Conservation (phyloP, 1,140 invertebrate genomes). For the Dolichoris vasculosae region DNA sequence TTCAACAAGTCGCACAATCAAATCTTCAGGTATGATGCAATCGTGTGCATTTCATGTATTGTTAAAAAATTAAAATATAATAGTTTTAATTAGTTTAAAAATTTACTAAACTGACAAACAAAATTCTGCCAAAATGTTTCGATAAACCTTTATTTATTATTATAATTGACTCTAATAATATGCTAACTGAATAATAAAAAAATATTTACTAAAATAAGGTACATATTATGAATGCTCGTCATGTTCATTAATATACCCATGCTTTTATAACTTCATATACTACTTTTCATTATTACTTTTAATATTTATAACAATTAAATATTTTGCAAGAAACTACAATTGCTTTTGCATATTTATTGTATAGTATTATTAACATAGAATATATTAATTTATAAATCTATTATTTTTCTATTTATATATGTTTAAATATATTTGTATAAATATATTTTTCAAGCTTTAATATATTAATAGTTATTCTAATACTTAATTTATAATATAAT, state of each 20-base stretch:
- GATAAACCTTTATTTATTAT: neutral
- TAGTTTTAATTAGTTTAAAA: neutral
- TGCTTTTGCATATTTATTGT: neutral
- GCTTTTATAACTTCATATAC: too few species aligned
- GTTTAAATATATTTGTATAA: neutral
- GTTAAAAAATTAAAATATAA: neutral
- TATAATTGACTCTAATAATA: too few species aligned
- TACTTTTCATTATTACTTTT: neutral
- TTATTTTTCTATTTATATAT: neutral
- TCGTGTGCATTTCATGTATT: slow-evolving; percentile 29
- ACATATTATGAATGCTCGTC: too few species aligned
- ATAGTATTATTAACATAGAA: neutral
- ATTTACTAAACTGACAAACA: neutral
- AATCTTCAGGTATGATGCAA: slow-evolving; percentile 53
- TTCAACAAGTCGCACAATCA: slow-evolving; percentile 40
- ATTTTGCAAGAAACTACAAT: neutral
- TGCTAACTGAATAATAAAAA: too few species aligned
- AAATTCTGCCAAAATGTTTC: neutral
- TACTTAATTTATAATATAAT: neutral
- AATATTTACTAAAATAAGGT: too few species aligned
- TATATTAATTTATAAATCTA: too few species aligned
- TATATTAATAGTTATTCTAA: neutral
- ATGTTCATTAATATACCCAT: too few species aligned
- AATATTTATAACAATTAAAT: neutral
- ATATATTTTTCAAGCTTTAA: neutral